Evolutionary conservation across 2,113 vertebrate species (phyloP).

Genomic region (Sebastes fasciatus): DNA sequence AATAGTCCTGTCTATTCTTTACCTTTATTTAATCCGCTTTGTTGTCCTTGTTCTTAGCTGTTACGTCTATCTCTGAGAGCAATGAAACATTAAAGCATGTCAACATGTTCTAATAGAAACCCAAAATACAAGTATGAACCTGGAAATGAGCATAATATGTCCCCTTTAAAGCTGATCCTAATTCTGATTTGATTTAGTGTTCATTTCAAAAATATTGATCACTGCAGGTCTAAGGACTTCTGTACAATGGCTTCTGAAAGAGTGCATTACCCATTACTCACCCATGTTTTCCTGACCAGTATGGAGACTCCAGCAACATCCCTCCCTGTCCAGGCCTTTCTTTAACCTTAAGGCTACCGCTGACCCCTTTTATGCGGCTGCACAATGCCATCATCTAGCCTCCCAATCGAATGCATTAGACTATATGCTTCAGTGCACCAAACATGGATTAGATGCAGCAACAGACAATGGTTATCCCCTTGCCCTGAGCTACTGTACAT

Average conservation of each 20-base stretch:
- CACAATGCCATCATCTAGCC: conserved; percentile 49
- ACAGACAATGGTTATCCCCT: conserved; percentile 52
- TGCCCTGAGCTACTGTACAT: conserved; percentile 52
- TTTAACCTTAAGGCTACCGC: conserved; percentile 62
- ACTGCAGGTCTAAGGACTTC: background rate
- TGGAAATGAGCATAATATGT: no score
- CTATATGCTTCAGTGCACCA: conserved; percentile 57
- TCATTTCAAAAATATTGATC: conserved; percentile 20
- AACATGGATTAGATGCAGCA: conserved; percentile 39
- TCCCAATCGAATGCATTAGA: conserved; percentile 59
- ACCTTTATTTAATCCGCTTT: background rate
- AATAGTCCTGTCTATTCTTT: no score
- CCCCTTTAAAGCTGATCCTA: background rate
- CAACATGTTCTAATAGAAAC: no score
- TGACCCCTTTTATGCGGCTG: conserved; percentile 59
- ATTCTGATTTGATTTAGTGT: background rate
- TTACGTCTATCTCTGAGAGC: background rate
- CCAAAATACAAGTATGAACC: no score
- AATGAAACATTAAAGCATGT: background rate
- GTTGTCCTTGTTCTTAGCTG: background rate
- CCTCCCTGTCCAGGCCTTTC: conserved; percentile 27
- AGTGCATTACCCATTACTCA: conserved; percentile 2
- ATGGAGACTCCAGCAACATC: background rate
- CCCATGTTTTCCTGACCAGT: conserved; percentile 3
- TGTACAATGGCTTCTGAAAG: background rate